Evolutionary conservation across 2,888 invertebrate genomes (phyloP), one percentile per base, ranked within the genome.

Genomic region (Halocaridina rubra): DNA sequence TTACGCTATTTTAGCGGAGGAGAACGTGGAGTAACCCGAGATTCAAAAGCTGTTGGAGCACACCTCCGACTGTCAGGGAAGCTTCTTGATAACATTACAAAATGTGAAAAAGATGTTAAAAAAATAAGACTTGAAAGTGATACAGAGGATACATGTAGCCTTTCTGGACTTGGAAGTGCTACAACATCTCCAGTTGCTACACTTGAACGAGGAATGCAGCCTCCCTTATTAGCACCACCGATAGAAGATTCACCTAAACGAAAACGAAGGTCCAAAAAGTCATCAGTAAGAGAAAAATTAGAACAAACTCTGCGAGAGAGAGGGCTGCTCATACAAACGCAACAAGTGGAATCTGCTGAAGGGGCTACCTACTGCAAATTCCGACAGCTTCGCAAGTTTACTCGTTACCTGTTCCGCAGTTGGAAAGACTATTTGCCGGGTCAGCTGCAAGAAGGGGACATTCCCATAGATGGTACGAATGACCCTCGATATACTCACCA

Each of bases 301-400:
- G 97, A 97, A 91, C 96, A 96, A 90, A 97, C 97, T 0, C 97
- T 97, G 90, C 96, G 96, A 89, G 97, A 97, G 90, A 97, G 97
- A 90, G 97, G 97, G 0, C 97, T 97, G 90, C 92, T 97, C 72
- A 97, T 97, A 81, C 97, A 97, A 90, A 97, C 97, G 0, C 97
- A 97, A 90, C 97, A 97, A 90, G 91, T 97, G 76, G 96, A 97
- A 90, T 96, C 96, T 0, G 97, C 97, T 0, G 97, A 97, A 90
- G 97, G 97, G 0, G 97, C 97, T 0, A 97, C 97, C 0, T 97
- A 97, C 90, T 97, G 97, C 91, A 97, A 97, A 91, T 97, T 97
- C 90, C 92, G 97, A 71, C 97, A 97, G 90, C 92, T 97, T 30
- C 93, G 96, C 88, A 97, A 97, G 91, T 97, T 97, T 90, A 97